Base-by-base conservation (phyloP, 2,797 vertebrate species). In the Novumbra hubbsi region DNA sequence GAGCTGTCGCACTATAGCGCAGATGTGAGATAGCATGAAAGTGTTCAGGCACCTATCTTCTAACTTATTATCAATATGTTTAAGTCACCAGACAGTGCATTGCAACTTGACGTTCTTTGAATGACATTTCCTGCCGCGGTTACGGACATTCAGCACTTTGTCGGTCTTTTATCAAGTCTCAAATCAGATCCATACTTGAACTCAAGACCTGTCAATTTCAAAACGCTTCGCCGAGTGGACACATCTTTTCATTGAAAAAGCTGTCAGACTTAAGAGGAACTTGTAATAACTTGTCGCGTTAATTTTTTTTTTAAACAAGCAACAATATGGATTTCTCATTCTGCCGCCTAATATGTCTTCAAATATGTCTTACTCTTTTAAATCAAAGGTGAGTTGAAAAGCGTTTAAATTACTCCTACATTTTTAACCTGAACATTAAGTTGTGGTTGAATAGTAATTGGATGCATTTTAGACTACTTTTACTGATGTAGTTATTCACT, bases 311-410 rank as follows among this genome's bases (percentile, higher is more conserved):
- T 21, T 68, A 79, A 71, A 68, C 65, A 73, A 84, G 68, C 72
- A 70, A 76, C 68, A 88, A 71, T 28, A 94, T 94, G 93, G 92
- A 90, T 76, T 88, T 81, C 21, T 86, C 85, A 19, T 24, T 88
- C 72, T 71, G 88, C 74, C 90, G 86, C 84, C 30, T 92, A 71
- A 84, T 91, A 3, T 89, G 86, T 81, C 77, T 84, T 74, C 71
- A 92, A 80, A 72, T 90, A 82, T 49, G 88, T 65, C 67, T 91
- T 77, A 88, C 85, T 80, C 84, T 92, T 68, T 45, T 92, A 78
- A 83, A 90, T 83, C 88, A 86, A 91, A 92, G 92, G 93, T 94
- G 88, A 91, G 90, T 86, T 74, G 16, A 52, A 28, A 68, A 68
- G 3, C 41, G 41, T 62, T 30, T 21, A 3, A 65, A 68, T 60